These are phyloP conservation scores for Galago senegalensis DNA, from an alignment of 2,797 vertebrate genomes.

Conservation along the genomic window DNA sequence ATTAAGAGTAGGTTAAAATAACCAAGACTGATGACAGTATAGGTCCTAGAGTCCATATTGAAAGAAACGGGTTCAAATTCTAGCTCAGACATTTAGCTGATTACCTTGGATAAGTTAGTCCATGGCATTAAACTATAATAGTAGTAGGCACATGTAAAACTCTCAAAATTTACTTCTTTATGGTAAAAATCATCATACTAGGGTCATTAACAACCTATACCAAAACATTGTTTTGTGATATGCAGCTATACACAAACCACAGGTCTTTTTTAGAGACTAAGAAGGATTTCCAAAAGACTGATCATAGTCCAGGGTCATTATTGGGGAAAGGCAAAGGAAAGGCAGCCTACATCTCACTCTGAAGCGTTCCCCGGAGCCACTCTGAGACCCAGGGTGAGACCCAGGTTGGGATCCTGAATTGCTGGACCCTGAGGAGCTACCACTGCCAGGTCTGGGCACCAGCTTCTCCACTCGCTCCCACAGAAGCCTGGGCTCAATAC, in stretches of 20 bases:
- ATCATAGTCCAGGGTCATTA: not conserved
- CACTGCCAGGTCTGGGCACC: slow-evolving; percentile 94
- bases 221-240: not conserved
- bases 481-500: slow-evolving; percentile 95
- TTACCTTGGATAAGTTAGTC: not conserved
- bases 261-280: not conserved
- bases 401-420: slow-evolving; percentile 96
- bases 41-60: not conserved
- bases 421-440: slow-evolving; percentile 96
- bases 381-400: slow-evolving; percentile 94
- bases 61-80: slow-evolving; percentile 13
- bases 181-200: not conserved
- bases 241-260: not conserved
- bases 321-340: not conserved
- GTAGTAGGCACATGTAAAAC: not conserved
- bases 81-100: not conserved
- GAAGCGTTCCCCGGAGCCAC: slow-evolving; percentile 96
- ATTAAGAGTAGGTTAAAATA: not conserved
- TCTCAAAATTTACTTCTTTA: not conserved
- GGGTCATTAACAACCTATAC: not conserved
- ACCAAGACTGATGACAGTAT: not conserved
- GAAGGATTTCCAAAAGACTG: not conserved
- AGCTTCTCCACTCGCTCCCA: slow-evolving; percentile 98
- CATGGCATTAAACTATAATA: not conserved
- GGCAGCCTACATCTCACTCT: slow-evolving; percentile 95